Percentiles rank a stretch among this genome's conserved stretches.
Evolutionary conservation across 1,140 invertebrate species (phyloP).

Genomic region (Philotrypesis tridentata): DNA sequence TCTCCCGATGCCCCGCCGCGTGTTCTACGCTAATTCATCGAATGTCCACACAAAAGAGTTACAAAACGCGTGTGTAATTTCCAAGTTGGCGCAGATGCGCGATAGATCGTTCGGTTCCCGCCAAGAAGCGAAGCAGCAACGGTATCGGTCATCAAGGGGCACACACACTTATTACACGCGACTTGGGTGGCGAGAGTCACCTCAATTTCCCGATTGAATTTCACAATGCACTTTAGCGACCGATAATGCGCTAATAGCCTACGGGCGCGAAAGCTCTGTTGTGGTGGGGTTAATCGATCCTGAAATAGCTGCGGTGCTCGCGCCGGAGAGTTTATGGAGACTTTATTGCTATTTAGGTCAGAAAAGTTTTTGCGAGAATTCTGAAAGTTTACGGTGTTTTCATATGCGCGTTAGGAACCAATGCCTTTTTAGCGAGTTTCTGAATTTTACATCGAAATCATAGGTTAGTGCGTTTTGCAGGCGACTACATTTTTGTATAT

Average conservation of each 20-base stretch:
- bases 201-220: constrained; percentile 16
- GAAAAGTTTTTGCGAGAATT: background rate
- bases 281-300: constrained; percentile 17
- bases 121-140: background rate
- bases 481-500: background rate
- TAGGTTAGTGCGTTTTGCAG: no score
- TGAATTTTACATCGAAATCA: no score
- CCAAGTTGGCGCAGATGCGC: background rate
- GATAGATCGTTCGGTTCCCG: background rate
- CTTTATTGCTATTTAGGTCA: background rate
- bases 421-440: background rate
- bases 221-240: constrained; percentile 1
- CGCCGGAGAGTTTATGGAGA: background rate
- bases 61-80: background rate
- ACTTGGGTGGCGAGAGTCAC: background rate
- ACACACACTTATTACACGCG: background rate
- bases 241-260: background rate
- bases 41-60: background rate
- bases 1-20: background rate
- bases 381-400: background rate
- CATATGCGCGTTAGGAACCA: background rate
- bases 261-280: background rate
- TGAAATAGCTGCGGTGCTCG: background rate
- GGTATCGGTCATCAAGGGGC: background rate
- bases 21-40: background rate